These are phyloP conservation scores for Brachyopa scutellaris DNA, from an alignment of 2,888 invertebrate species.

Conservation along the genomic window DNA sequence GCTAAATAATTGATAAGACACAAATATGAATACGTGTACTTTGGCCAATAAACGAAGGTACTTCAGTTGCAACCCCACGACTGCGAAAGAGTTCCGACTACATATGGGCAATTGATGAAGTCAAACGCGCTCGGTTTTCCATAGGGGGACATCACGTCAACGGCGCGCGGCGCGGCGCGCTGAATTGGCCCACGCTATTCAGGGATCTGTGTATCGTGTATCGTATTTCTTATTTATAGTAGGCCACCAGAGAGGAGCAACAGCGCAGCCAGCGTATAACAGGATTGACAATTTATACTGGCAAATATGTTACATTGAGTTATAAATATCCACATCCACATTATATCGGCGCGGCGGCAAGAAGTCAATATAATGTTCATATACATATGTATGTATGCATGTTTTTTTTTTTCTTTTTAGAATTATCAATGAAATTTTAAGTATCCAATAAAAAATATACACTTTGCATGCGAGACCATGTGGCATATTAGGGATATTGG, in stretches of 20 bases:
- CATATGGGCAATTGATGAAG: constrained; percentile 13
- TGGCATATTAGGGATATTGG: constrained; percentile 56
- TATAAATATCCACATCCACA: constrained; percentile 69
- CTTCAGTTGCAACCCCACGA: constrained; percentile 21
- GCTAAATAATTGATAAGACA: constrained; percentile 58
- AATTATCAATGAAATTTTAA: constrained; percentile 71
- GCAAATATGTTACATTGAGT: constrained; percentile 64
- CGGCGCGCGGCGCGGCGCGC: constrained; percentile 11
- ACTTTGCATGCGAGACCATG: constrained; percentile 53
- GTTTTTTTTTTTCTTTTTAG: constrained; percentile 44
- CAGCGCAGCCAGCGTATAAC: constrained; percentile 9
- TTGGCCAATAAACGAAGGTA: constrained; percentile 42
- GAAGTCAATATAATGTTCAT: constrained; percentile 22
- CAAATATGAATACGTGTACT: constrained; percentile 46
- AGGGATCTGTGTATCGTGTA: constrained; percentile 43
- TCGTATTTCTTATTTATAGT: constrained; percentile 69
- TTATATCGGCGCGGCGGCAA: constrained; percentile 24
- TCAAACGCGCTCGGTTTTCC: constrained; percentile 48
- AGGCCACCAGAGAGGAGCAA: constrained; percentile 37
- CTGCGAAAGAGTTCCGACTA: neutral
- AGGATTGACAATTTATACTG: constrained; percentile 38
- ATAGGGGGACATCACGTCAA: constrained; percentile 41
- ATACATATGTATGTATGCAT: neutral
- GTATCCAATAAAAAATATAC: constrained; percentile 61
- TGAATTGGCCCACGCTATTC: constrained; percentile 45